These are phyloP conservation scores for Myotis daubentonii DNA, from an alignment of 2,797 vertebrate genomes.

Conservation along the genomic window DNA sequence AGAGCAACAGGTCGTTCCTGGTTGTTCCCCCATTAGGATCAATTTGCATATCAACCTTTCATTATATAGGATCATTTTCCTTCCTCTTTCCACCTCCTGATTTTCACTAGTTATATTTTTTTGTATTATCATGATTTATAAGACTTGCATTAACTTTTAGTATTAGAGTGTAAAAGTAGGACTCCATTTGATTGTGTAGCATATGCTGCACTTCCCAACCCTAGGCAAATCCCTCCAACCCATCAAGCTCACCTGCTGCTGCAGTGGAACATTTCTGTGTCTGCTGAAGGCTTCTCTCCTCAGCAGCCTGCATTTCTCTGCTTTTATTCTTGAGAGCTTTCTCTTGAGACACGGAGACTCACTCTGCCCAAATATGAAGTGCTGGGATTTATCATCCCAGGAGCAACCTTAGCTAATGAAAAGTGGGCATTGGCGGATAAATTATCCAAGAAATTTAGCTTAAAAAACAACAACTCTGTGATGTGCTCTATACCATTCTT, in stretches of 20 bases:
- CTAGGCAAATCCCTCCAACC: background rate
- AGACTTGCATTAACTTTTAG: background rate
- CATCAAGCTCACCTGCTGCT: background rate
- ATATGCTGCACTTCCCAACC: background rate
- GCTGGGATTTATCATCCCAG: background rate
- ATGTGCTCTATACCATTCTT: background rate
- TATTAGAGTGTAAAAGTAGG: background rate
- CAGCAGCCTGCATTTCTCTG: background rate
- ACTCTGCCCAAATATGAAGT: background rate
- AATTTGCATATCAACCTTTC: too few relatives aligned
- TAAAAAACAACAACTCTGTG: background rate
- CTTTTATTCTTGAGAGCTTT: background rate
- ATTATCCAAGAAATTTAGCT: background rate
- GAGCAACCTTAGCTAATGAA: background rate
- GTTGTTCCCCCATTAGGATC: too few relatives aligned
- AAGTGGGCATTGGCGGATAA: background rate
- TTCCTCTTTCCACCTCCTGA: background rate
- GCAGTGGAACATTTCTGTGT: background rate
- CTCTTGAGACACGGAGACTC: accelerated
- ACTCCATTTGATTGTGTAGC: background rate
- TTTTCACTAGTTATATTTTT: constrained; percentile 5
- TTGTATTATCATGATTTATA: background rate
- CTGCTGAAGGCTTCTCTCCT: background rate
- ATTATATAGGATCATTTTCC: background rate
- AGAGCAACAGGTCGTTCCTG: too few relatives aligned